Conservation (phyloP, 2,113 vertebrate species). For the Phocoena phocoena region DNA sequence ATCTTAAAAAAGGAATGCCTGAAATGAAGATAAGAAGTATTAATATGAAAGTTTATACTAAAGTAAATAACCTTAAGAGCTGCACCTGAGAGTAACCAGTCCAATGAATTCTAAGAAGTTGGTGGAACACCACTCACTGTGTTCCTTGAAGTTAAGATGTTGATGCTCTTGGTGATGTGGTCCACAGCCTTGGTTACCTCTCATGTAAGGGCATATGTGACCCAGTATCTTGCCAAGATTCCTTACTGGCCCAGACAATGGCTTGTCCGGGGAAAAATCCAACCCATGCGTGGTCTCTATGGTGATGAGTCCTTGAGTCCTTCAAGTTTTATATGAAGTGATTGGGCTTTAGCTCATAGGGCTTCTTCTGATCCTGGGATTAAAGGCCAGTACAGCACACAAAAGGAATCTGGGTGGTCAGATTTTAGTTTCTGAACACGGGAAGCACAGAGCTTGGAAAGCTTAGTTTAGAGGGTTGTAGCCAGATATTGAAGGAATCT, state of each 20-base stretch:
- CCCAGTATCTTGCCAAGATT: neutral
- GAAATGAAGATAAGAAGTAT: neutral
- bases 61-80: neutral
- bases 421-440: neutral
- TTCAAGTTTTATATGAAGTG: neutral
- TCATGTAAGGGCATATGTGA: neutral
- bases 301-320: neutral
- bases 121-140: neutral
- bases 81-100: neutral
- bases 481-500: neutral
- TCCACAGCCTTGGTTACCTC: neutral
- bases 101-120: neutral
- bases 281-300: neutral
- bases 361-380: neutral
- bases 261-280: neutral
- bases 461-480: neutral
- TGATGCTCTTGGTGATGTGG: neutral
- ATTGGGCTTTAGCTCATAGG: neutral
- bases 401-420: neutral
- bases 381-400: neutral
- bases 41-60: neutral
- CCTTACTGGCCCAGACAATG: neutral
- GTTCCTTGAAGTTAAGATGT: neutral
- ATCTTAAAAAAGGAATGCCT: neutral
- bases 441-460: neutral